Conservation (phyloP, 2,888 invertebrate species). For the Neria commutata region DNA sequence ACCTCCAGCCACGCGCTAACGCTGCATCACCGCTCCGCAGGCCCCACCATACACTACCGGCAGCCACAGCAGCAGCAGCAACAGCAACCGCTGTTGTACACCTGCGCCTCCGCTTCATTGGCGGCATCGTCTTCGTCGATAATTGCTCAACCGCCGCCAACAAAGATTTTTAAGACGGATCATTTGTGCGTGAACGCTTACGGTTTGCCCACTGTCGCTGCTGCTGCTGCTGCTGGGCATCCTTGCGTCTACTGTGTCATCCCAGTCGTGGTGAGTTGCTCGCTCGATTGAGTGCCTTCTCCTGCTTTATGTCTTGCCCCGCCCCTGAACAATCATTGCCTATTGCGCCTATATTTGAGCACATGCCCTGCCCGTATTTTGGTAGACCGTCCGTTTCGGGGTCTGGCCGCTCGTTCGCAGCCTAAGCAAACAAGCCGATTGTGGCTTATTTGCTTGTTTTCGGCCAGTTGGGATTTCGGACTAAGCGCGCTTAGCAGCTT, state of each 20-base stretch:
- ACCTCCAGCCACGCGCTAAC: constrained; percentile 31
- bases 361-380: no score
- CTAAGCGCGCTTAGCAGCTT: no score
- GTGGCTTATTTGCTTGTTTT: no score
- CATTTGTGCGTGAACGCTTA: constrained; percentile 56
- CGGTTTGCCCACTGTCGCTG: constrained; percentile 54
- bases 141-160: constrained; percentile 57
- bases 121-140: constrained; percentile 45
- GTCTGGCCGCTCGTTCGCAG: no score
- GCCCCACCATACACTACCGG: constrained; percentile 28
- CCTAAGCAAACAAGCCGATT: no score
- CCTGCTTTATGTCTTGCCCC: not conserved
- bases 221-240: constrained; percentile 57
- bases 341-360: no score
- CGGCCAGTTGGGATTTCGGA: no score
- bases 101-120: constrained; percentile 49
- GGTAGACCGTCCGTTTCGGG: no score
- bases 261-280: constrained; percentile 57
- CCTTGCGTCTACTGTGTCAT: constrained; percentile 60
- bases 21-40: not conserved
- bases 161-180: constrained; percentile 59
- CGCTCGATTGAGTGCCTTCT: not conserved
- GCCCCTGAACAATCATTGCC: not conserved
- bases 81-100: constrained; percentile 38
- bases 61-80: constrained; percentile 29